A percentile compares a stretch with the other conserved stretches of the same genome.
Conservation (phyloP, 2,888 invertebrate species). For the Dryobota labecula region DNA sequence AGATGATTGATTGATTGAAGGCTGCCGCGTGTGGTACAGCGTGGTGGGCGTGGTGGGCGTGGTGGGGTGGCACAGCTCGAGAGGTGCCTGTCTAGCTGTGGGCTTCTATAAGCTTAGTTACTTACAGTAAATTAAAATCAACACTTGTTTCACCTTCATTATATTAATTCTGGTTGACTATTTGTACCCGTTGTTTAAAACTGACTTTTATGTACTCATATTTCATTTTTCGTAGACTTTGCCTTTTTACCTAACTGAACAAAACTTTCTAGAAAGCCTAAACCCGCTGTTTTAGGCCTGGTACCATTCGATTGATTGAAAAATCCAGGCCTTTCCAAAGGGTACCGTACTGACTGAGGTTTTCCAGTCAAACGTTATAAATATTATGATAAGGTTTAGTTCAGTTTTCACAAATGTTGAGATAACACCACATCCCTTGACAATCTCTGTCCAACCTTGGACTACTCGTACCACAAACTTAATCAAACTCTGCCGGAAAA, state of each 20-base stretch:
- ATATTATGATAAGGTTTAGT: neutral
- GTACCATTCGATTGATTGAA: neutral
- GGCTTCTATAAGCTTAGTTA: neutral
- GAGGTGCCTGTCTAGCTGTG: neutral
- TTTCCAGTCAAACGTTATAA: neutral
- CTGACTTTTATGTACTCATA: neutral
- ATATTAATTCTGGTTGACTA: neutral
- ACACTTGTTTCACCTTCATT: neutral
- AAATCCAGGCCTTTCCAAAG: neutral
- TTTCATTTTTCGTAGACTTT: neutral
- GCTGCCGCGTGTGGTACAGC: neutral
- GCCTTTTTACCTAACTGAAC: neutral
- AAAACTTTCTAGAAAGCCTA: neutral
- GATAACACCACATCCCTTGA: neutral
- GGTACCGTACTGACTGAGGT: neutral
- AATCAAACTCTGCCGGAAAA: conserved; percentile 10
- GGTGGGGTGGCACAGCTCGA: neutral
- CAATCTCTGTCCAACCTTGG: neutral
- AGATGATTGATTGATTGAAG: neutral
- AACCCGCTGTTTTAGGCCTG: too few relatives aligned
- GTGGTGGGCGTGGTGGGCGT: neutral
- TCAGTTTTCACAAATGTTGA: neutral
- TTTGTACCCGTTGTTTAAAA: neutral
- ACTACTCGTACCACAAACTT: conserved; percentile 1
- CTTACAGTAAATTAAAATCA: neutral